These are phyloP conservation scores for Schizopygopsis pylzovi DNA, from an alignment of 2,797 vertebrate species.

Conservation along the genomic window DNA sequence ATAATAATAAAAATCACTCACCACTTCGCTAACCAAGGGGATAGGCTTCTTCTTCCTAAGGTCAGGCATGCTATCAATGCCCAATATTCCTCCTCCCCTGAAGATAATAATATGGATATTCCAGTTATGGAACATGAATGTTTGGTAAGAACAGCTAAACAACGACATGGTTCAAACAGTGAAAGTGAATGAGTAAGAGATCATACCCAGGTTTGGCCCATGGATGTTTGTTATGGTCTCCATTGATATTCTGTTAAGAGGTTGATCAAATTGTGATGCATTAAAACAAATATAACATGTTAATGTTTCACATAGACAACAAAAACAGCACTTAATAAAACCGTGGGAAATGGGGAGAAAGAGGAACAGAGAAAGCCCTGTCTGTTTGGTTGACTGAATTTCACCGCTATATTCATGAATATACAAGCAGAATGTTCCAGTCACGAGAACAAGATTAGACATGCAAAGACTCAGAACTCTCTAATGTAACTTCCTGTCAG, in stretches of 20 bases:
- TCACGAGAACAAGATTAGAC: background rate
- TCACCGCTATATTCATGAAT: constrained; percentile 47
- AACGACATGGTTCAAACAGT: constrained; percentile 48
- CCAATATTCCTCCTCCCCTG: constrained; percentile 89
- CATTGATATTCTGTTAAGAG: constrained; percentile 47
- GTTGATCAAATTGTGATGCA: background rate
- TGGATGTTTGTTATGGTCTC: constrained; percentile 49
- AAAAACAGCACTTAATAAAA: background rate
- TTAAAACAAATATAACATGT: constrained; percentile 2
- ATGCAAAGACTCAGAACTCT: background rate
- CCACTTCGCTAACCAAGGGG: constrained; percentile 95
- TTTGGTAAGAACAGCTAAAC: constrained; percentile 71
- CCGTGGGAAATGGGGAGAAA: background rate
- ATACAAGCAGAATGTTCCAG: constrained; percentile 4
- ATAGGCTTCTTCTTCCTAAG: constrained; percentile 91
- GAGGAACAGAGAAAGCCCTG: constrained; percentile 1
- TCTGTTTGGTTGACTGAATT: constrained; percentile 73
- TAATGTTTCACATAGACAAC: background rate
- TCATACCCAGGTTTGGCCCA: constrained; percentile 52
- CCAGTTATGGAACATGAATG: background rate
- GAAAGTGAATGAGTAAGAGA: constrained; percentile 36
- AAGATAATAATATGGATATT: constrained; percentile 50
- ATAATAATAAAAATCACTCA: constrained; percentile 71
- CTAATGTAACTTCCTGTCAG: background rate
- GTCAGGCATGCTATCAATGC: constrained; percentile 97